Base-by-base conservation (phyloP, 2,797 vertebrate genomes). In the Danionella dracula region DNA sequence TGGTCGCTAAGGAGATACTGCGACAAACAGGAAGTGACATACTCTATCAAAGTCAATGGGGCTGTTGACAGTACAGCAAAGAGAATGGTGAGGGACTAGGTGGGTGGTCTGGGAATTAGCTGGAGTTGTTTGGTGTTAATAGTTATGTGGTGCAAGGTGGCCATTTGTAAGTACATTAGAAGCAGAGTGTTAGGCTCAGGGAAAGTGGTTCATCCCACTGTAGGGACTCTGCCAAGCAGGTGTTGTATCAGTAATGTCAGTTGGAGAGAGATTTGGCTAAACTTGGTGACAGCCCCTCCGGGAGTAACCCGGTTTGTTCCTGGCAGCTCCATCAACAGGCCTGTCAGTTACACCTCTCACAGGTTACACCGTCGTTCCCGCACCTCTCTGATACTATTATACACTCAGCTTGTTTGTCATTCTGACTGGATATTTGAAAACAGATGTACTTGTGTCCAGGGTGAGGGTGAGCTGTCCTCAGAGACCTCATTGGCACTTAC, bases 11-110 rank as follows among this genome's bases (percentile, higher is more conserved):
- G 79, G 61, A 70, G 56, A 77, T 74, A 70, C 75, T 87, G 83
- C 90, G 81, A 78, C 81, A 79, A 82, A 88, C 78, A 86, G 79
- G 82, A 89, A 87, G 83, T 76, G 66, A 76, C 74, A 76, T 12
- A 3, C 57, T 51, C 34, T 61, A 77, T 78, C 54, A 32, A 44
- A 75, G 75, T 68, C 72, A 77, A 72, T 64, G 72, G 51, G 23
- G 60, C 69, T 75, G 70, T 72, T 68, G 77, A 74, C 78, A 53
- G 53, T 57, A 27, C 23, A 48, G 54, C 60, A 59, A 20, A 35
- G 55, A 45, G 46, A 46, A 53, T 49, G 6, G 45, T n/a, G 41
- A 63, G 63, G 44, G 51, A 46, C 29, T 40, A 42, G 50, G 58
- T 16, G 44, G 62, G 12, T 9, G 38, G 1, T 71, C 7, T 60